phyloP scores from a whole-genome alignment of 1,140 invertebrate genomes.

The Tetranychus cinnabarinus region DNA sequence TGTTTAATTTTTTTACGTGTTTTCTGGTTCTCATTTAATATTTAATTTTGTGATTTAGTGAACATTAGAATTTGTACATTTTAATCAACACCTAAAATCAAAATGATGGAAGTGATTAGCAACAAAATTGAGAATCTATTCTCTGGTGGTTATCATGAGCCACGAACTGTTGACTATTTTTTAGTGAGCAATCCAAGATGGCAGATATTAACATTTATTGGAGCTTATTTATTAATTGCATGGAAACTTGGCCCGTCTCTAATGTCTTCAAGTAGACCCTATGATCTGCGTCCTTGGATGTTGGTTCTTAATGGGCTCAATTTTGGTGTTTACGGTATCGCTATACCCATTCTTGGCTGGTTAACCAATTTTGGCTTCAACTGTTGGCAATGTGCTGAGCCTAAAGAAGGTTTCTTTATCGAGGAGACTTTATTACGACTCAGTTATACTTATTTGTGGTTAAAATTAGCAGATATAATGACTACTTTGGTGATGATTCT shows the following conservation, averaged over 20 bases:
- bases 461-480: neutral
- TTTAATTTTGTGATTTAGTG: neutral
- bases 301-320: neutral
- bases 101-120: neutral
- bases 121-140: neutral
- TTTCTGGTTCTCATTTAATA: neutral
- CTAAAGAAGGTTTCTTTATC: neutral
- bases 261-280: neutral
- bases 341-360: neutral
- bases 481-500: neutral
- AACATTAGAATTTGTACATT: too few species aligned
- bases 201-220: neutral
- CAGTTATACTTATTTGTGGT: neutral
- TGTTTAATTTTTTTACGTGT: neutral
- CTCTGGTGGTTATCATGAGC: neutral
- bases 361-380: slow-evolving; percentile 2
- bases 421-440: neutral
- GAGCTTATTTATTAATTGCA: neutral
- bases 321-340: neutral
- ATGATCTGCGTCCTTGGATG: neutral
- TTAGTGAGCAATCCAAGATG: neutral
- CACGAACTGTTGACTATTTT: neutral
- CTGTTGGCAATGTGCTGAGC: slow-evolving; percentile 23
- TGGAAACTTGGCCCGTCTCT: neutral
- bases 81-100: too few species aligned